phyloP scores from a whole-genome alignment of 2,888 invertebrate genomes.

The Zygogramma bicolorata region DNA sequence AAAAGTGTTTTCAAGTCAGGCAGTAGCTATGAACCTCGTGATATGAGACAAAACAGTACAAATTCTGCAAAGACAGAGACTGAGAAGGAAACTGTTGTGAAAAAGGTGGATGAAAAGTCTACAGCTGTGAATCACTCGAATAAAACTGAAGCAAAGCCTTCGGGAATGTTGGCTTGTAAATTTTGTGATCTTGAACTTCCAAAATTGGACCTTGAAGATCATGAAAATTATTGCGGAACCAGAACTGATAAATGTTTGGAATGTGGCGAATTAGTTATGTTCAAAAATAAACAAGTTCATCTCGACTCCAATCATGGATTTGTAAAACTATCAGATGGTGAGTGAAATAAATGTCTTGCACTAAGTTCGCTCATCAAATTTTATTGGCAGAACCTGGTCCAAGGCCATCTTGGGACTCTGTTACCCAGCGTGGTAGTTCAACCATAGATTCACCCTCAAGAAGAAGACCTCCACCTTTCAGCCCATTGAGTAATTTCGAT shows the following conservation, averaged over 20 bases:
- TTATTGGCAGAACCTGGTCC: slow-evolving; percentile 68
- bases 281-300: slow-evolving; percentile 75
- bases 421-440: slow-evolving; percentile 27
- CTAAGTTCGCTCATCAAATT: no score
- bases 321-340: slow-evolving; percentile 73
- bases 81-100: slow-evolving; percentile 1
- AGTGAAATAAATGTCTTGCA: slow-evolving; percentile 38
- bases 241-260: slow-evolving; percentile 78
- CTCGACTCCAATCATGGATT: slow-evolving; percentile 77
- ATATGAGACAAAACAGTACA: slow-evolving; percentile 17
- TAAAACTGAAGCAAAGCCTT: slow-evolving; percentile 33
- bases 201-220: slow-evolving; percentile 72
- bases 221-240: slow-evolving; percentile 79
- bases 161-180: slow-evolving; percentile 70
- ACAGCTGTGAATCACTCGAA: neutral
- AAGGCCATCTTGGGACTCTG: slow-evolving; percentile 56
- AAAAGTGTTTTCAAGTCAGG: slow-evolving; percentile 5
- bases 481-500: slow-evolving; percentile 51
- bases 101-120: slow-evolving; percentile 7
- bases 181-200: slow-evolving; percentile 77
- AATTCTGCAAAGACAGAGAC: neutral
- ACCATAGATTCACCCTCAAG: slow-evolving; percentile 30
- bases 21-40: slow-evolving; percentile 9
- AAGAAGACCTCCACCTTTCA: slow-evolving; percentile 49
- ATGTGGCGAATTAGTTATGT: slow-evolving; percentile 78